Evolutionary conservation across 37 sponge, comb jelly and placozoan species (phyloP), one percentile per base, ranked within the genome.

Genomic region (Spongia lamella): DNA sequence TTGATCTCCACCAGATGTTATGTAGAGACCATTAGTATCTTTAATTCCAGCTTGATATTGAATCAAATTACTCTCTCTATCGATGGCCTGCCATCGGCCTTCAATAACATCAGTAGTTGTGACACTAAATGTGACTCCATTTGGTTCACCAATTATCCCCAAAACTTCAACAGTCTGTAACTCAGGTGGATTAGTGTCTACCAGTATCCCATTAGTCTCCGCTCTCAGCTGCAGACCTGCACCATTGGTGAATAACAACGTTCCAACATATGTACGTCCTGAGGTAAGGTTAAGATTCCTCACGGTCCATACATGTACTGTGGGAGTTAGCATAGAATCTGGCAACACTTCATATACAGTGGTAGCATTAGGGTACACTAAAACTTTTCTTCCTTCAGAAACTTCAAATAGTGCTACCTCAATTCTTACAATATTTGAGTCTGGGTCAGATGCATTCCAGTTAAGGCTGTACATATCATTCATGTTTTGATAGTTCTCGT

Each of bases 11-110:
- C 54, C 57, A 16, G 80, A 68, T 19, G 31, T 17, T 22, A 78
- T 73, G 21, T 62, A 35, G 27, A 64, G 31, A 0, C n/a, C 67
- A 16, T 64, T 72, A 2, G 29, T 77, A 35, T 79, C 54, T 30
- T 69, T 64, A 6, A 92, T 56, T 25, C 73, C 79, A 7, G 84
- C 77, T 27, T 65, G 29, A 59, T 86, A 86, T n/a, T 83, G 56
- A 0, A 26, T 20, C 9, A 86, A 57, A 1, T 76, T 75, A 27
- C 71, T 56, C 38, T 83, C 90, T 1, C 40, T 24, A 69, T 93
- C 94, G 5, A 14, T 1, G 13, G 69, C 87, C 11, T 22, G 15
- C 94, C 94, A 93, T 1, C 75, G 40, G 3, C 38, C 56, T 33
- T 87, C 66, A 54, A 86, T 66, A 29, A 34, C 66, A 15, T 37